Percentiles rank a stretch among this genome's conserved stretches.
These are phyloP conservation scores for Slavum lentiscoides DNA, from an alignment of 2,888 invertebrate species.

Conservation along the genomic window DNA sequence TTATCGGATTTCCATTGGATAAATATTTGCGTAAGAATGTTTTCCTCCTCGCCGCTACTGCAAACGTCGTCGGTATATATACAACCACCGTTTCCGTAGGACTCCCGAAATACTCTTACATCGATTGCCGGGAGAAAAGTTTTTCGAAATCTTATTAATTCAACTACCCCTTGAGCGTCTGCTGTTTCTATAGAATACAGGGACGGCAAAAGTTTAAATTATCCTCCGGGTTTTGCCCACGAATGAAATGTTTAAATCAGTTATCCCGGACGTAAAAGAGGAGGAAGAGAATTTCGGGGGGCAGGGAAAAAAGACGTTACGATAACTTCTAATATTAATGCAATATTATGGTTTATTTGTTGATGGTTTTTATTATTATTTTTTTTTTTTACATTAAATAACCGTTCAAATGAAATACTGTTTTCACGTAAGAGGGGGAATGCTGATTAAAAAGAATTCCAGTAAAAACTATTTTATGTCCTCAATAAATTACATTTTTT, in stretches of 20 bases:
- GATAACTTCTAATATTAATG: conserved; percentile 48
- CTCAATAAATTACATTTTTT: conserved; percentile 34
- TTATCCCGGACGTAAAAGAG: conserved; percentile 2
- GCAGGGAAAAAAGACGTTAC: conserved; percentile 24
- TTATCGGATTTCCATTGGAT: conserved; percentile 49
- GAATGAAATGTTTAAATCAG: conserved; percentile 48
- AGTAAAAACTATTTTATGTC: conserved; percentile 35
- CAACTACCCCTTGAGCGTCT: conserved; percentile 39
- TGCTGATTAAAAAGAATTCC: conserved; percentile 46
- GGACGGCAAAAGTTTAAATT: conserved; percentile 39
- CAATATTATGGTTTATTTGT: conserved; percentile 49
- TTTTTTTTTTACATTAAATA: conserved; percentile 42
- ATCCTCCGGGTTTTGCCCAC: conserved; percentile 28
- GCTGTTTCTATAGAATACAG: neutral
- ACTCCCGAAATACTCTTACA: conserved; percentile 40
- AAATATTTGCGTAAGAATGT: conserved; percentile 51
- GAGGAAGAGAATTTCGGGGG: neutral
- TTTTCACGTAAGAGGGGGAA: conserved; percentile 24
- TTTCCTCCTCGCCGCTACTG: neutral
- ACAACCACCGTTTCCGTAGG: conserved; percentile 9
- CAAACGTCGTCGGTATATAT: neutral
- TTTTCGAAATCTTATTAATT: conserved; percentile 52
- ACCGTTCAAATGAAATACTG: conserved; percentile 44
- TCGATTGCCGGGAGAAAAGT: conserved; percentile 44
- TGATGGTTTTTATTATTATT: conserved; percentile 13